phyloP scores from a whole-genome alignment of 2,797 vertebrate genomes.

The Fistularia tabacaria region DNA sequence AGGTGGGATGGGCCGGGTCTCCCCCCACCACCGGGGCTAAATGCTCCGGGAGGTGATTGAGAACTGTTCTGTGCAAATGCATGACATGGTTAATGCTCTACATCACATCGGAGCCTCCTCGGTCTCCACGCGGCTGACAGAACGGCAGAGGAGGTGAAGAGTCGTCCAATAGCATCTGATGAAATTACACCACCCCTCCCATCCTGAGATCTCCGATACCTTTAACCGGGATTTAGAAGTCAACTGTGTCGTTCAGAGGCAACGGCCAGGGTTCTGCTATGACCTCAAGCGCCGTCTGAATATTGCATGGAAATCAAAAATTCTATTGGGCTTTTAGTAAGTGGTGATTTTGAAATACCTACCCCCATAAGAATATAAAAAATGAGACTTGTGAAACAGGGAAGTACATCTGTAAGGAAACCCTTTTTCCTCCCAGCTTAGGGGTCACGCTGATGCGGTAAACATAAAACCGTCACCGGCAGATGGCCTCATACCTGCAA shows the following conservation, averaged over 20 bases:
- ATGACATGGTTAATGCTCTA: slow-evolving; percentile 62
- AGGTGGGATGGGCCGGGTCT: slow-evolving; percentile 45
- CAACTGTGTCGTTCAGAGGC: not conserved
- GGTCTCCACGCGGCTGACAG: slow-evolving; percentile 52
- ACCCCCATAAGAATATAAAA: too few species aligned
- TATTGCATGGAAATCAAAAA: slow-evolving; percentile 2
- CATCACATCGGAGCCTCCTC: slow-evolving; percentile 53
- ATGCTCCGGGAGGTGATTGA: slow-evolving; percentile 62
- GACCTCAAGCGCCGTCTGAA: not conserved
- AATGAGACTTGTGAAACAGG: too few species aligned
- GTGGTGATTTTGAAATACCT: not conserved
- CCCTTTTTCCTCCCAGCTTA: too few species aligned
- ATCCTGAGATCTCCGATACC: slow-evolving; percentile 4
- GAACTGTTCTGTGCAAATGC: slow-evolving; percentile 53
- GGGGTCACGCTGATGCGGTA: too few species aligned
- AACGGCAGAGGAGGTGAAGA: slow-evolving; percentile 36
- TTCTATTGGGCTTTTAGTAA: not conserved
- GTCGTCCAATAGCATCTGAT: slow-evolving; percentile 41
- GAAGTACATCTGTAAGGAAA: too few species aligned
- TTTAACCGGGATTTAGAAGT: slow-evolving; percentile 3
- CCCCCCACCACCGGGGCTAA: slow-evolving; percentile 47
- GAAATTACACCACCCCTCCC: slow-evolving; percentile 17
- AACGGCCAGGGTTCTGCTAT: not conserved
- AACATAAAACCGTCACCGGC: too few species aligned
- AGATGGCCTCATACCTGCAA: too few species aligned